Evolutionary conservation across 2,888 invertebrate species (phyloP).

Genomic region (Epiblema foenella): DNA sequence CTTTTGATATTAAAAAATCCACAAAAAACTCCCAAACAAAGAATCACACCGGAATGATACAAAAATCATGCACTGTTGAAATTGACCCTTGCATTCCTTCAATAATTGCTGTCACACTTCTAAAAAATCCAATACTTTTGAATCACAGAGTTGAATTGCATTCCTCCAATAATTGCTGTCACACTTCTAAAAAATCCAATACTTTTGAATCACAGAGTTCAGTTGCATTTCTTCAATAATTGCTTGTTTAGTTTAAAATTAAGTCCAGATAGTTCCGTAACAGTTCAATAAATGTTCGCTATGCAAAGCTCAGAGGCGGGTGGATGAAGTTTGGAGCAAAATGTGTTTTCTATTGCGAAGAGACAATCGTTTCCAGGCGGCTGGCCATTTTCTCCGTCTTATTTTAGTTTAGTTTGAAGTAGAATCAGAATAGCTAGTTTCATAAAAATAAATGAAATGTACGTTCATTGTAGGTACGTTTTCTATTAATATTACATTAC

Average conservation of each 20-base stretch:
- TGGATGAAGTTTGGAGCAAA: slow-evolving; percentile 6
- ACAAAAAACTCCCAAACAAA: too few species aligned
- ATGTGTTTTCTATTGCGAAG: slow-evolving; percentile 17
- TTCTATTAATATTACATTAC: neutral
- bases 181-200: too few species aligned
- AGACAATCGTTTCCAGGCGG: neutral
- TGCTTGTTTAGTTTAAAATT: slow-evolving; percentile 5
- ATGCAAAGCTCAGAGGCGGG: slow-evolving; percentile 22
- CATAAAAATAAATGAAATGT: neutral
- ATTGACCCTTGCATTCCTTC: too few species aligned
- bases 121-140: too few species aligned
- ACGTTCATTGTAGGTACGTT: neutral
- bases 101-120: too few species aligned
- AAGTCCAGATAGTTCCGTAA: slow-evolving; percentile 1
- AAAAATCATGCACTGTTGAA: too few species aligned
- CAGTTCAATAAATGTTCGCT: slow-evolving; percentile 10
- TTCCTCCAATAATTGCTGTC: too few species aligned
- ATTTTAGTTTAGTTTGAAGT: neutral
- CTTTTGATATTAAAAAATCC: too few species aligned
- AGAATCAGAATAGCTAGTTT: neutral
- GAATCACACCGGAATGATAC: too few species aligned
- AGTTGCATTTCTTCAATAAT: neutral
- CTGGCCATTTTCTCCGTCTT: neutral
- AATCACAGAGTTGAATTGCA: too few species aligned
- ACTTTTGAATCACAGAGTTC: too few species aligned